phyloP scores from a whole-genome alignment of 2,113 vertebrate species.

The Pardalotus punctatus region DNA sequence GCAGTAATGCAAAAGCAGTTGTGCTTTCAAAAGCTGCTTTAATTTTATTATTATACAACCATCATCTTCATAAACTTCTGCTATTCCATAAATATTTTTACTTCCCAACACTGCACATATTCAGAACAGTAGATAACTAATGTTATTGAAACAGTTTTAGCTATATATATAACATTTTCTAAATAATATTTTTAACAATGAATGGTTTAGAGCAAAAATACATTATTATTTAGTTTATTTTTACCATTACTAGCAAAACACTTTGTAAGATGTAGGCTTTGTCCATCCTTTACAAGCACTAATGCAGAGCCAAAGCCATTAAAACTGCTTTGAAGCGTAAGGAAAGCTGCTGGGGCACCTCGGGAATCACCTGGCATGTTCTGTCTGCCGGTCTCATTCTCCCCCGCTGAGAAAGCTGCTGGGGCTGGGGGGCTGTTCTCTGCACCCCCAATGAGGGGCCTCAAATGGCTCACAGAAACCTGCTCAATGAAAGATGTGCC shows the following conservation, averaged over 20 bases:
- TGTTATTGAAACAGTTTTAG: neutral
- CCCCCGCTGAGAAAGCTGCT: slow-evolving; percentile 81
- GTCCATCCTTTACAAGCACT: neutral
- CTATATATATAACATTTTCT: neutral
- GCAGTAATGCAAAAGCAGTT: neutral
- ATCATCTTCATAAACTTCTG: neutral
- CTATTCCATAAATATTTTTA: neutral
- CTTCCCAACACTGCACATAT: neutral
- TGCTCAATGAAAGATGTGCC: slow-evolving; percentile 98
- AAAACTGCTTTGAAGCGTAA: neutral
- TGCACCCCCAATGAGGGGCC: slow-evolving; percentile 88
- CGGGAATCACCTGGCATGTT: slow-evolving; percentile 86
- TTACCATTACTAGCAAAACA: neutral
- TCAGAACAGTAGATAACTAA: neutral
- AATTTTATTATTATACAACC: neutral
- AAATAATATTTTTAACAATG: neutral
- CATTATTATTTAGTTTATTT: neutral
- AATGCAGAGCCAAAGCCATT: neutral
- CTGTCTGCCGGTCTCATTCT: slow-evolving; percentile 81
- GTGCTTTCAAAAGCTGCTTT: neutral
- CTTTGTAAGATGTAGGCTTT: neutral
- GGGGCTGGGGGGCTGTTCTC: slow-evolving; percentile 82
- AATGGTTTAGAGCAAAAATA: neutral
- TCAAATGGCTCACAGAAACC: slow-evolving; percentile 94
- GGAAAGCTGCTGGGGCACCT: neutral